Percentiles rank a stretch among this genome's conserved stretches.
These are phyloP conservation scores for Meloidogyne chitwoodi DNA, from an alignment of 1,140 invertebrate species.

Conservation along the genomic window DNA sequence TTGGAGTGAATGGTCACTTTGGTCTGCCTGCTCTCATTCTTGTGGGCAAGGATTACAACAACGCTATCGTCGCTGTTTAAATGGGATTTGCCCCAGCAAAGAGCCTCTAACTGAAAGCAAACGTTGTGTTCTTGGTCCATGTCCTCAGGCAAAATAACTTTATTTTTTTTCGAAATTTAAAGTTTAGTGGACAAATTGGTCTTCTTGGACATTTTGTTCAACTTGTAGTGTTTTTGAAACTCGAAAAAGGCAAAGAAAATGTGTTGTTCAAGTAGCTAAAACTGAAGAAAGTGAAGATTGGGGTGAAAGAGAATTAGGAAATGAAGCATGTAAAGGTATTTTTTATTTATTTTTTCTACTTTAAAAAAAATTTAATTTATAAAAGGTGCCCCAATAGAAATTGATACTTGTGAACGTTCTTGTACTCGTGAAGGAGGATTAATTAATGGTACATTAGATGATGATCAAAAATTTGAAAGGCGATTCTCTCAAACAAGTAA, in stretches of 20 bases:
- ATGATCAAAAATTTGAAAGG: not conserved
- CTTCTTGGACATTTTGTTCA: slow-evolving; percentile 39
- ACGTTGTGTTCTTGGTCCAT: slow-evolving; percentile 51
- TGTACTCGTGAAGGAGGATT: slow-evolving; percentile 7
- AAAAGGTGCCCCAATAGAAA: slow-evolving; percentile 26
- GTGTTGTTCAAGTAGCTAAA: slow-evolving; percentile 23
- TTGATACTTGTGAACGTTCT: slow-evolving; percentile 31
- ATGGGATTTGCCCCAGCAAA: slow-evolving; percentile 27
- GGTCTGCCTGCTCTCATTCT: slow-evolving; percentile 32
- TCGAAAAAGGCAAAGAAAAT: slow-evolving; percentile 37
- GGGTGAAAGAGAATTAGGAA: slow-evolving; percentile 12
- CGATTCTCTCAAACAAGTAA: slow-evolving; percentile 8
- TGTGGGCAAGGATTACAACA: slow-evolving; percentile 31
- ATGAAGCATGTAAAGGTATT: slow-evolving; percentile 17
- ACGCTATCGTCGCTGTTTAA: slow-evolving; percentile 27
- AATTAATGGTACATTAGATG: not conserved
- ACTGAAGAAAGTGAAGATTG: slow-evolving; percentile 8
- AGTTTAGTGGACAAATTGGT: slow-evolving; percentile 40
- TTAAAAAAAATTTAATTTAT: not conserved
- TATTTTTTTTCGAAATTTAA: not conserved
- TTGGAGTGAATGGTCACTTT: slow-evolving; percentile 45
- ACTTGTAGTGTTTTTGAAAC: slow-evolving; percentile 45
- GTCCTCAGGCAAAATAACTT: slow-evolving; percentile 25
- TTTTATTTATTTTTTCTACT: not conserved
- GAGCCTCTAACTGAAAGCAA: slow-evolving; percentile 32